These are phyloP conservation scores for Eurystomus glaucurus DNA, from an alignment of 2,797 vertebrate genomes.

Conservation along the genomic window DNA sequence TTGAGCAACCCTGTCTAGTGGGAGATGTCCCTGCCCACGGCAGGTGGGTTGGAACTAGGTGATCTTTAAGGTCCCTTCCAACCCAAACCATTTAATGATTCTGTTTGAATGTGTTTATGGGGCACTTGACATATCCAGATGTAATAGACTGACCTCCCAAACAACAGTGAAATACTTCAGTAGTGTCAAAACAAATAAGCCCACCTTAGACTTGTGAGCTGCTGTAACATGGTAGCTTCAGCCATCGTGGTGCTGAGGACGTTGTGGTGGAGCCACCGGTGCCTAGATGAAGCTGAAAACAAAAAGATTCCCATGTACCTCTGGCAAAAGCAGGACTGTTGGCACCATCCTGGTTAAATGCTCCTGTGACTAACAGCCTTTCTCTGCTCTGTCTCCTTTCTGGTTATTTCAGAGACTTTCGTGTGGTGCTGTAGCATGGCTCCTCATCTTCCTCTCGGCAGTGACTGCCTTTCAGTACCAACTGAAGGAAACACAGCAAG, in stretches of 20 bases:
- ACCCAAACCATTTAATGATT: too few relatives aligned
- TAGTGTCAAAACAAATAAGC: neutral
- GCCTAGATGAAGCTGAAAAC: neutral
- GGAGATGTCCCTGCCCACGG: too few relatives aligned
- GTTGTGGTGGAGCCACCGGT: neutral
- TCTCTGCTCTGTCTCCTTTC: neutral
- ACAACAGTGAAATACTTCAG: neutral
- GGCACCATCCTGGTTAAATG: neutral
- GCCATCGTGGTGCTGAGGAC: neutral
- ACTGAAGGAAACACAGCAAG: neutral
- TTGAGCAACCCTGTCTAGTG: too few relatives aligned
- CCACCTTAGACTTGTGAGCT: neutral
- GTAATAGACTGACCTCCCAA: neutral
- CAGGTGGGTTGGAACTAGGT: too few relatives aligned
- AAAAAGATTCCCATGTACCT: neutral
- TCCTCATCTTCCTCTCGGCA: neutral
- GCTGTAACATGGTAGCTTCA: neutral
- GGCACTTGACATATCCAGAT: neutral
- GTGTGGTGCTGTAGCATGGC: neutral
- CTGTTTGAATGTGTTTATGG: neutral
- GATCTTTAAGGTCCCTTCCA: too few relatives aligned
- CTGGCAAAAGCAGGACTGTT: neutral
- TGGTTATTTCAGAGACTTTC: neutral
- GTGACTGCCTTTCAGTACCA: neutral
- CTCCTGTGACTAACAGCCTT: neutral